Percentiles rank a stretch among this genome's conserved stretches.
Conservation (phyloP, 92 coral and sea anemone genomes). For the Porites cylindrica region DNA sequence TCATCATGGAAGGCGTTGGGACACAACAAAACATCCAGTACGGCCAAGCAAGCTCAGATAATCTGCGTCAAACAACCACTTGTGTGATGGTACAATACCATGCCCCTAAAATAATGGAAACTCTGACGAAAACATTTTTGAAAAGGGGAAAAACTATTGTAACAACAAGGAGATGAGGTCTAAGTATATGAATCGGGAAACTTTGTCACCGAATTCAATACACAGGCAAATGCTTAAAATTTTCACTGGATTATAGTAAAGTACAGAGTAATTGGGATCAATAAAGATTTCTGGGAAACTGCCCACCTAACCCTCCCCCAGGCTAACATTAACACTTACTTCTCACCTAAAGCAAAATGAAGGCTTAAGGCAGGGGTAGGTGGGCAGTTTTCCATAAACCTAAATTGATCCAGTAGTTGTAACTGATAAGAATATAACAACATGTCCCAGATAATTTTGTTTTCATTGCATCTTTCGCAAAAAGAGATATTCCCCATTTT, state of each 20-base stretch:
- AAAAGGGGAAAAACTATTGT: not conserved
- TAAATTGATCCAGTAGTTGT: not conserved
- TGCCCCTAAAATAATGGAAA: not conserved
- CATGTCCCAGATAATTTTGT: not conserved
- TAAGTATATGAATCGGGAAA: too few relatives aligned
- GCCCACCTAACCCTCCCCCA: too few relatives aligned
- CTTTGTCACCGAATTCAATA: not conserved
- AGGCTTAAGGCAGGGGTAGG: too few relatives aligned
- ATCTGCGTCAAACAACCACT: not conserved
- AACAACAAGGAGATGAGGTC: not conserved
- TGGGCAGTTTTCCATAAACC: too few relatives aligned
- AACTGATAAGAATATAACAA: conserved; percentile 2
- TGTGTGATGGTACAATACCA: not conserved
- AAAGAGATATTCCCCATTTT: conserved; percentile 34
- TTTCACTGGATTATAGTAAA: not conserved
- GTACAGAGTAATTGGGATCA: too few relatives aligned
- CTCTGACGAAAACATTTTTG: not conserved
- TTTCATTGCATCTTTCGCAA: conserved; percentile 17
- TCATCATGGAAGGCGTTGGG: not conserved
- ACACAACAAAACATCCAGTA: not conserved
- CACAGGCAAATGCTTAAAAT: not conserved
- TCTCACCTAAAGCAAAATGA: too few relatives aligned
- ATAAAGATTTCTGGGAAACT: too few relatives aligned
- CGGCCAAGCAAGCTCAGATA: not conserved
- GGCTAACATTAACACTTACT: too few relatives aligned